These are phyloP conservation scores for Tolypeutes matacus DNA, from an alignment of 2,797 vertebrate species.

Conservation along the genomic window DNA sequence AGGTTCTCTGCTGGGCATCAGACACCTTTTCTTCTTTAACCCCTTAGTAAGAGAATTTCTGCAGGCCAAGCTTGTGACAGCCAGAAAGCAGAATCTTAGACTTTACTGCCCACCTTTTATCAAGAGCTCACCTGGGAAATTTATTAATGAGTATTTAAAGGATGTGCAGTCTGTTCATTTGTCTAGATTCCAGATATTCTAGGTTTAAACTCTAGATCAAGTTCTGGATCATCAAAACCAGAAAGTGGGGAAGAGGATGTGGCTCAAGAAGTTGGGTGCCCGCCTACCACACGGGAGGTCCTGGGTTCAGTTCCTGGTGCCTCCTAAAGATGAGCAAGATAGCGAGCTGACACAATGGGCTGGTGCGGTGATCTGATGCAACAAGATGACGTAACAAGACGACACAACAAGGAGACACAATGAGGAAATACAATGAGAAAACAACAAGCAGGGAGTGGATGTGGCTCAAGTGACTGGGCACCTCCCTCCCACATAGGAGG, in stretches of 20 bases:
- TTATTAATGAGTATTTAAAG: slow-evolving; percentile 29
- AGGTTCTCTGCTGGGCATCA: neutral
- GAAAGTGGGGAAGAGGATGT: neutral
- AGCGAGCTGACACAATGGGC: too few relatives aligned
- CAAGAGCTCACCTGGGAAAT: neutral
- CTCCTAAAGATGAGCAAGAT: too few relatives aligned
- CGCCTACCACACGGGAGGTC: too few relatives aligned
- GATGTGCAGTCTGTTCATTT: neutral
- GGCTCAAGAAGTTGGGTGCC: too few relatives aligned
- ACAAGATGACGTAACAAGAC: too few relatives aligned
- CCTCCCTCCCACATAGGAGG: too few relatives aligned
- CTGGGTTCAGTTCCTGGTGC: too few relatives aligned
- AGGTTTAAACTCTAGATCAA: neutral
- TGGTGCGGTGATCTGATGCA: too few relatives aligned
- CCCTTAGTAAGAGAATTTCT: neutral
- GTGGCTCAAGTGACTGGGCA: too few relatives aligned
- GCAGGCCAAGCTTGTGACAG: neutral
- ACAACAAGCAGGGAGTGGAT: too few relatives aligned
- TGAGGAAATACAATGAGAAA: too few relatives aligned
- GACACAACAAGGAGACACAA: too few relatives aligned
- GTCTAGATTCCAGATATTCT: neutral
- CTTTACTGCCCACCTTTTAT: neutral
- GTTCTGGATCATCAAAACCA: neutral
- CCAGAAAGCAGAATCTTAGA: neutral
- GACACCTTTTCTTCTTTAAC: neutral